Evolutionary conservation across 2,888 invertebrate genomes (phyloP).

Genomic region (Formica aserva): DNA sequence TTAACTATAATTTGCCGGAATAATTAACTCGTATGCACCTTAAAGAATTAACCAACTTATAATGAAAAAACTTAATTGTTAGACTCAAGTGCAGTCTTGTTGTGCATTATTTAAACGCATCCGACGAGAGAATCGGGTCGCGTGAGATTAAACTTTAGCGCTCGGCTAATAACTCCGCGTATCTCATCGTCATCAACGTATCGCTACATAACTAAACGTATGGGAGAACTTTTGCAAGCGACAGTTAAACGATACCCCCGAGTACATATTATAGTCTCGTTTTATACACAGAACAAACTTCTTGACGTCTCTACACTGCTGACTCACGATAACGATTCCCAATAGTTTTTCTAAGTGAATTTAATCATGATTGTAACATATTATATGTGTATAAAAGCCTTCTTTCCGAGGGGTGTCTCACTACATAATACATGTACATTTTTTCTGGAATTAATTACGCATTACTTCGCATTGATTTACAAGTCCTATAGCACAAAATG

Average conservation of each 20-base stretch:
- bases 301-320: not conserved
- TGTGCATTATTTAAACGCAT: conserved; percentile 18
- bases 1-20: conserved; percentile 29
- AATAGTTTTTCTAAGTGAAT: not conserved
- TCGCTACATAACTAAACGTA: conserved; percentile 6
- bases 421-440: not conserved
- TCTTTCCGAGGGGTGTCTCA: too few species aligned
- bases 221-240: not conserved
- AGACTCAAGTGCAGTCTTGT: conserved; percentile 32
- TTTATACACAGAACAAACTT: not conserved
- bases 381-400: not conserved
- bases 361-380: not conserved
- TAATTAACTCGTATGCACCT: conserved; percentile 28
- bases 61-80: conserved; percentile 51
- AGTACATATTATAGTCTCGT: conserved; percentile 11
- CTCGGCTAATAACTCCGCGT: conserved; percentile 49
- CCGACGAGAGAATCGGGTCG: conserved; percentile 42
- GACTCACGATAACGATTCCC: not conserved
- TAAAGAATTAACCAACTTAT: conserved; percentile 22
- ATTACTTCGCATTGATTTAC: too few species aligned
- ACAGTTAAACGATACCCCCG: conserved; percentile 29
- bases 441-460: too few species aligned
- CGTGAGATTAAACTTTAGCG: conserved; percentile 61
- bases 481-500: too few species aligned
- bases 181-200: conserved; percentile 50